Evolutionary conservation across 1,140 invertebrate species (phyloP).

Genomic region (Drosophila azteca): DNA sequence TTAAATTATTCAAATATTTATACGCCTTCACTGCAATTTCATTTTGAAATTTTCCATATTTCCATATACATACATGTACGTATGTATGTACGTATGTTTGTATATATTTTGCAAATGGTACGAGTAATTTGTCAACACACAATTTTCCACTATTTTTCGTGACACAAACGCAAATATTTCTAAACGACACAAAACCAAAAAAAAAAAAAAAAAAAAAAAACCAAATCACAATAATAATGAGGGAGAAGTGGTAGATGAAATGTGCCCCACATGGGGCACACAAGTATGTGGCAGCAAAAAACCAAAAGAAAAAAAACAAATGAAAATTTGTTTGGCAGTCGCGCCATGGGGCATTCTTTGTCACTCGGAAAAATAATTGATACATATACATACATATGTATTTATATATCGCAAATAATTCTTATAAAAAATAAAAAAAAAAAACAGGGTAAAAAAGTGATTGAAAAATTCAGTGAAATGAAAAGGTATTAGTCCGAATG

Average conservation of each 20-base stretch:
- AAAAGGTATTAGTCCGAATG: no score
- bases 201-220: constrained; percentile 8
- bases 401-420: no score
- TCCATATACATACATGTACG: not conserved
- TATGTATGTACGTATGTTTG: not conserved
- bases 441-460: no score
- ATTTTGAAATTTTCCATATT: constrained; percentile 31
- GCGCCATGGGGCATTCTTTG: constrained; percentile 9
- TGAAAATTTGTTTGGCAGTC: constrained; percentile 26
- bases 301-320: not conserved
- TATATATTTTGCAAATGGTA: not conserved
- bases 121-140: not conserved
- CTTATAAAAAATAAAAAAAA: no score
- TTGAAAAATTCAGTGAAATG: no score
- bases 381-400: no score
- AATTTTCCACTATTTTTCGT: constrained; percentile 30
- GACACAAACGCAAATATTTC: constrained; percentile 1
- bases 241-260: no score
- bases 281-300: not conserved
- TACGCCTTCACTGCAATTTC: not conserved
- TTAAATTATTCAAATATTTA: constrained; percentile 11
- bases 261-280: not conserved
- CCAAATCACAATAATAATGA: not conserved
- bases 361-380: not conserved
- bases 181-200: not conserved